Evolutionary conservation across 2,113 vertebrate genomes (phyloP).

Genomic region (Anolis sagrei): DNA sequence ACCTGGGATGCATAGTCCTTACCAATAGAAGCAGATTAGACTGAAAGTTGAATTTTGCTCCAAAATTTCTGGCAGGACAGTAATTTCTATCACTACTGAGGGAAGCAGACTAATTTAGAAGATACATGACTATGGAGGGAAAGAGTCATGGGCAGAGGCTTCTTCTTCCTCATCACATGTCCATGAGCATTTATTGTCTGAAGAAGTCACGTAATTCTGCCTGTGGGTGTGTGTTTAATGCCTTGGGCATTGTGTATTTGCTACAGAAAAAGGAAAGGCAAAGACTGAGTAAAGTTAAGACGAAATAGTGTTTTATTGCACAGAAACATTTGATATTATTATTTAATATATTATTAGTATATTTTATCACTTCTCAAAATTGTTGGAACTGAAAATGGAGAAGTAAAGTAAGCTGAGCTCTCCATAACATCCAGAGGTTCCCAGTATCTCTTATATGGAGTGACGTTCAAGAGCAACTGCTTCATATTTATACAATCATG

Average conservation of each 20-base stretch:
- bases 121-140: background rate
- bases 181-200: background rate
- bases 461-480: slow-evolving; percentile 12
- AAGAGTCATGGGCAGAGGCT: too few species aligned
- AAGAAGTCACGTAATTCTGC: too few species aligned
- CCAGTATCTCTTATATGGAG: rapidly evolving
- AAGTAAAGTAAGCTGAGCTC: slow-evolving; percentile 11
- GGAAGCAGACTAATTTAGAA: background rate
- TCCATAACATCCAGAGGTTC: background rate
- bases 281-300: background rate
- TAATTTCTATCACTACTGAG: background rate
- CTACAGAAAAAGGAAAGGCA: background rate
- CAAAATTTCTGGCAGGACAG: background rate
- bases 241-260: background rate
- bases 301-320: background rate
- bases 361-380: background rate
- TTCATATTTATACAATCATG: slow-evolving; percentile 11
- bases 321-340: background rate
- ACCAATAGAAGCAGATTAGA: background rate
- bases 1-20: background rate
- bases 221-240: background rate
- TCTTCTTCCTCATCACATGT: background rate
- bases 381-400: background rate
- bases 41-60: background rate
- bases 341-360: rapidly evolving